Conservation (phyloP, 2,888 invertebrate genomes). For the Ochropacha duplaris region DNA sequence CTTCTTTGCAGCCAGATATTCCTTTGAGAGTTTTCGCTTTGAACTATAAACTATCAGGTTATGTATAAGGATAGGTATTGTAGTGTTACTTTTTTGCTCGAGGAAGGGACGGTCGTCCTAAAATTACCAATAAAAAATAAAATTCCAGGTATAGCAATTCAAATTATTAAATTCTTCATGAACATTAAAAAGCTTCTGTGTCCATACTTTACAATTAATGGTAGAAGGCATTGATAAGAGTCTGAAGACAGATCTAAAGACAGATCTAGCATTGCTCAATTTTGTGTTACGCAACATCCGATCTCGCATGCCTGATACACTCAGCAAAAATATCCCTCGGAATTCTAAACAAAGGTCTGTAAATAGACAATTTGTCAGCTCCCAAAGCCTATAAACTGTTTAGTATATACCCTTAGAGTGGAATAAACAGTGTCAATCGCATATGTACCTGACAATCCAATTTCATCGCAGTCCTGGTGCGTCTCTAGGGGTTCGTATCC, state of each 20-base stretch:
- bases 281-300: background rate
- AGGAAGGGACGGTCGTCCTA: no score
- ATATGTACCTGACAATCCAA: slow-evolving; percentile 42
- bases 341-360: background rate
- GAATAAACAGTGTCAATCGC: slow-evolving; percentile 26
- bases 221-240: no score
- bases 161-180: no score
- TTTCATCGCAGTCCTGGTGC: slow-evolving; percentile 34
- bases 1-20: background rate
- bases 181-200: no score
- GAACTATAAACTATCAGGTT: background rate
- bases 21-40: background rate
- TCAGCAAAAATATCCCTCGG: background rate
- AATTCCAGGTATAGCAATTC: no score
- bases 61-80: background rate
- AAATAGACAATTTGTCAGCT: background rate
- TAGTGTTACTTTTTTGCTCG: background rate
- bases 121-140: no score
- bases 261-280: background rate
- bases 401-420: slow-evolving; percentile 23
- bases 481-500: slow-evolving; percentile 25
- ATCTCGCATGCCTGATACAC: background rate
- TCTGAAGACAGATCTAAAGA: background rate
- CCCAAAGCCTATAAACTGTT: slow-evolving; percentile 3
- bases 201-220: no score